A percentile compares a stretch with the other conserved stretches of the same genome.
phyloP scores from a whole-genome alignment of 2,797 vertebrate species.

The Selene dorsalis region DNA sequence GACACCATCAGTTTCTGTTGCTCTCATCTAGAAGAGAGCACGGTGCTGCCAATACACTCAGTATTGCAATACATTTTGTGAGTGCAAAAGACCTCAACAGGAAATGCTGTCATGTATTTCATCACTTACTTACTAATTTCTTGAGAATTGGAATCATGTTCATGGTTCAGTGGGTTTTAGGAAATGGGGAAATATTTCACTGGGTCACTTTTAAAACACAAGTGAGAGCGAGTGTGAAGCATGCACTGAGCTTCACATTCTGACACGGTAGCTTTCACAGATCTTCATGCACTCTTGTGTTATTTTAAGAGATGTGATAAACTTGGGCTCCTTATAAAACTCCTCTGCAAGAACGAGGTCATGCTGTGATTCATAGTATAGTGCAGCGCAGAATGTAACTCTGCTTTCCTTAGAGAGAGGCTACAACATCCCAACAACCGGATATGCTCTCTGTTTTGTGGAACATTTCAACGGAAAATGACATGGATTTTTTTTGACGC shows the following conservation, averaged over 20 bases:
- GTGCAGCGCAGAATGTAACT: conserved; percentile 4
- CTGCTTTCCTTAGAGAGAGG: conserved; percentile 5
- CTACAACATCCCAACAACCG: neutral
- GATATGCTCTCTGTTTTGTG: conserved; percentile 14
- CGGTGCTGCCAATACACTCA: neutral
- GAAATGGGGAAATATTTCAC: neutral
- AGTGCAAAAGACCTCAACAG: conserved; percentile 17
- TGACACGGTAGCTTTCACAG: conserved; percentile 19
- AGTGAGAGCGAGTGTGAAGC: conserved; percentile 15
- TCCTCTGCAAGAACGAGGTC: conserved; percentile 41
- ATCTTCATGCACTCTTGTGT: conserved; percentile 23
- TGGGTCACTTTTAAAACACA: neutral
- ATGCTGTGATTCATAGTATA: conserved; percentile 45
- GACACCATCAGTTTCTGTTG: neutral
- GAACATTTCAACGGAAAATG: conserved; percentile 25
- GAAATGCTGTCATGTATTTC: conserved; percentile 34
- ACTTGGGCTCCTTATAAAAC: conserved; percentile 25
- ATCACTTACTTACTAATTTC: conserved; percentile 13
- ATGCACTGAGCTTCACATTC: conserved; percentile 2
- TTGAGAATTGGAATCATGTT: neutral
- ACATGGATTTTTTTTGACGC: neutral
- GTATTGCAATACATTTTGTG: conserved; percentile 1
- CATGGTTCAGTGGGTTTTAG: neutral
- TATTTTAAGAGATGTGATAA: conserved; percentile 56
- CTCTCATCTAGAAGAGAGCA: neutral